Evolutionary conservation across 2,888 invertebrate species (phyloP).

Genomic region (Schizaphis graminum): DNA sequence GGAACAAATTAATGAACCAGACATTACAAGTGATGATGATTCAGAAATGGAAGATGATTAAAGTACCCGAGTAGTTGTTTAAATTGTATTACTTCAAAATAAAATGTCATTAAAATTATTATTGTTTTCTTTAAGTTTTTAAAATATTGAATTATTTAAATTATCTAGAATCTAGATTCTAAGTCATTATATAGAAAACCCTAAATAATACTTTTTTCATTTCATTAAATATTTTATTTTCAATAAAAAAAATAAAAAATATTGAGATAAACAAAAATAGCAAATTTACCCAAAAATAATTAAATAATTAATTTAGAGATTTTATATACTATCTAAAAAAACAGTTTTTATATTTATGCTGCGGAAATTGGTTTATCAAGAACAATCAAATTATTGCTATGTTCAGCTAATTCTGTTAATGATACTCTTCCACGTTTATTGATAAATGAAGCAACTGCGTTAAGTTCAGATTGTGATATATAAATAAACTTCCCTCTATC

Average conservation of each 20-base stretch:
- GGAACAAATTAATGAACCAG: constrained; percentile 80
- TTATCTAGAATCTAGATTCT: background rate
- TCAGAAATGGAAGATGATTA: constrained; percentile 75
- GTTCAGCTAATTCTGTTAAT: constrained; percentile 92
- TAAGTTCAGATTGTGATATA: constrained; percentile 90
- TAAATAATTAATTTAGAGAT: background rate
- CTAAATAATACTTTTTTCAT: background rate
- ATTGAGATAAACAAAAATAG: background rate
- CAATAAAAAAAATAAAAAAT: background rate
- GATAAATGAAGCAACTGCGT: constrained; percentile 95
- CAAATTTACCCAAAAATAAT: background rate
- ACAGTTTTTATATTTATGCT: background rate
- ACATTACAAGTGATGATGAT: constrained; percentile 86
- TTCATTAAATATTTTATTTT: background rate
- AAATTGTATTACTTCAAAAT: background rate
- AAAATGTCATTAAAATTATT: background rate
- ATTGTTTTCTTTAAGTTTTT: background rate
- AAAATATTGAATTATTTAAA: background rate
- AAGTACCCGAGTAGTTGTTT: constrained; percentile 69
- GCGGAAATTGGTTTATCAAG: constrained; percentile 72
- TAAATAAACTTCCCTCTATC: constrained; percentile 99
- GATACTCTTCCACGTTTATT: constrained; percentile 94
- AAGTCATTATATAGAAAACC: background rate
- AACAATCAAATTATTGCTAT: constrained; percentile 92
- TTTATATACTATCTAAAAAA: background rate